Base-by-base conservation (phyloP, 1,140 invertebrate genomes). In the Hyposmocoma kahamanoa region DNA sequence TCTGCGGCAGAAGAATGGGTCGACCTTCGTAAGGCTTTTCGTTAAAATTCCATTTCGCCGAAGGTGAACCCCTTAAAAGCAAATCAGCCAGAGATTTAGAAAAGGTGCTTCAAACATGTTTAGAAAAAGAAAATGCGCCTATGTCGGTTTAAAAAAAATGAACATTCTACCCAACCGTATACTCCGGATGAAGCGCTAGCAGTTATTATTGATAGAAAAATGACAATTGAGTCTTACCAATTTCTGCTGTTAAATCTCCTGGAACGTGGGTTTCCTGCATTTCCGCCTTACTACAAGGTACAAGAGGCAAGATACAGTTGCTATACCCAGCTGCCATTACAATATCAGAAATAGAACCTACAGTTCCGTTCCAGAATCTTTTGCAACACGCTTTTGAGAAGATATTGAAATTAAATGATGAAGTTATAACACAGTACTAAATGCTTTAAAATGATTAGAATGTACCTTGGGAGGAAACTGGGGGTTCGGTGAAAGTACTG, bases 401-500 rank as follows among this genome's bases (percentile, higher is more conserved):
- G 5, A 26, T 48, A 3, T 11, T 48, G 2, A 15, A 39, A 28
- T 28, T 10, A 2, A 22, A 22, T 30, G 38, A 48, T 20, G 22
- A 42, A 26, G 15, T 20, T 21, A 15, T 48, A 2, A 15, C 22
- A 19, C 17, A 38, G 21, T 48, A 41, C 17, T 41, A 26, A 1
- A n/a, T 0, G 10, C 18, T 0, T 21, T 21, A 18, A 15, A 48
- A 10, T 1, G 20, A 8, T 15, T 48, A 1, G 13, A 41, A 13
- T 48, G 47, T 17, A 30, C 13, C 2, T 30, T 48, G 6, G 22
- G 42, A 11, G 47, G 22, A 2, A 28, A 22, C 32, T 48, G 38
- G 13, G 47, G 47, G 2, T 48, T 48, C 18, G 47, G 42, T 24
- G 47, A 38, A 19, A 41, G 22, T n/a, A 48, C 47, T 20, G 36